These are phyloP conservation scores for Junonia oenone DNA, from an alignment of 2,888 invertebrate species.

Conservation along the genomic window DNA sequence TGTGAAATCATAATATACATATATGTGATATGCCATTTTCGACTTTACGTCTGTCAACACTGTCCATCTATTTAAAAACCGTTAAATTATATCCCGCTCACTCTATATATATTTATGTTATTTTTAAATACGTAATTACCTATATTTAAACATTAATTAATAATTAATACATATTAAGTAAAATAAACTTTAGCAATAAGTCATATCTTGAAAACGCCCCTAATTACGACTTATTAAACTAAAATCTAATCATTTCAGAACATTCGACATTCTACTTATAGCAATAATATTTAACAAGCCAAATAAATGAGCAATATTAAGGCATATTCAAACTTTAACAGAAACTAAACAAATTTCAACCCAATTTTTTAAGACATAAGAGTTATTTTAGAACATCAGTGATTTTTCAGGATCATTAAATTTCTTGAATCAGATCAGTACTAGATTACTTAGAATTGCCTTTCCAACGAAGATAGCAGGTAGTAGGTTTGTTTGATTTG, in stretches of 20 bases:
- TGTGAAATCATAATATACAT: no score
- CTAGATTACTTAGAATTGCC: constrained; percentile 14
- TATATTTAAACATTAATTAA: no score
- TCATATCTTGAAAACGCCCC: no score
- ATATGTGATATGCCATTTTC: no score
- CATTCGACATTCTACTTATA: background rate
- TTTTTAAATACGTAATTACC: no score
- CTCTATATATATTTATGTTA: no score
- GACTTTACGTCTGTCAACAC: no score
- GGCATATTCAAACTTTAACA: background rate
- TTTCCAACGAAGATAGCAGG: constrained; percentile 1
- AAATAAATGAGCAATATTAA: background rate
- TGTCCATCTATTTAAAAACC: no score
- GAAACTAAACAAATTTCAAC: background rate
- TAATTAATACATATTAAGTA: no score
- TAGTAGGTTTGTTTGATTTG: constrained; percentile 8
- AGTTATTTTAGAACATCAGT: background rate
- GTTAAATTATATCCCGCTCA: no score
- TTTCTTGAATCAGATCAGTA: constrained; percentile 7
- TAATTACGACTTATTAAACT: background rate
- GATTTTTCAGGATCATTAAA: constrained; percentile 3
- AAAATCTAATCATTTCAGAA: background rate
- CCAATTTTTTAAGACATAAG: background rate
- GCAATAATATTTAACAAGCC: no score
- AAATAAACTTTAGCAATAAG: no score